Conservation (phyloP, 2,113 vertebrate species). For the Pseudois nayaur region DNA sequence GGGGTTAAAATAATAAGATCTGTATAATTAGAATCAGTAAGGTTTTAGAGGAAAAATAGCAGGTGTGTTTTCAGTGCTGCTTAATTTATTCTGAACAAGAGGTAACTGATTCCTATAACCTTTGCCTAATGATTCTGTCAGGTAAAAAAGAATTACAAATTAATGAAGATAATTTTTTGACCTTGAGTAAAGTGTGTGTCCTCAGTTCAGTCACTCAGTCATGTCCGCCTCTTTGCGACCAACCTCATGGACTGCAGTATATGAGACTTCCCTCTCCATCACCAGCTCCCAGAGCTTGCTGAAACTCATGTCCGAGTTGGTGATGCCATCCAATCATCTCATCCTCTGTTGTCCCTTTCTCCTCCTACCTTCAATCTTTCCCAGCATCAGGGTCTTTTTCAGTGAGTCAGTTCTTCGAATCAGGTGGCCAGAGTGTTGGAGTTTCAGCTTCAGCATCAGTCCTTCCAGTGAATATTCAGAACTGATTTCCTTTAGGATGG, state of each 20-base stretch:
- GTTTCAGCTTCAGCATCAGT: neutral
- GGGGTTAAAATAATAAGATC: slow-evolving; percentile 6
- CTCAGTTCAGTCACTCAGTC: neutral
- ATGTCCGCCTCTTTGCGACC: neutral
- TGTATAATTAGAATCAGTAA: neutral
- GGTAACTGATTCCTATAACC: neutral
- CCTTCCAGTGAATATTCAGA: neutral
- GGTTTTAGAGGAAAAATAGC: neutral
- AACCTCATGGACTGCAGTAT: neutral
- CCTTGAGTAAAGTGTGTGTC: neutral
- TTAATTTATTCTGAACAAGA: slow-evolving; percentile 6
- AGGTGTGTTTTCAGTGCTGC: neutral
- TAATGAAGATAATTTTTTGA: slow-evolving; percentile 3
- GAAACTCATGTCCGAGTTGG: neutral
- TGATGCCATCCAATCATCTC: neutral
- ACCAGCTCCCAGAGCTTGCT: neutral
- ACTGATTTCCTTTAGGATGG: neutral
- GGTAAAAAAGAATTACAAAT: neutral
- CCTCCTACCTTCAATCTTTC: neutral
- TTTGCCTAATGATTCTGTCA: slow-evolving; percentile 16
- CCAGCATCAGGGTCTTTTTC: neutral
- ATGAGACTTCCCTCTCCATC: neutral
- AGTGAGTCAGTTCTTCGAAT: neutral
- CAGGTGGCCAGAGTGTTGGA: neutral
- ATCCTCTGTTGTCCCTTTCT: neutral